Evolutionary conservation across 2,113 vertebrate genomes (phyloP).

Genomic region (Halcyon senegalensis): DNA sequence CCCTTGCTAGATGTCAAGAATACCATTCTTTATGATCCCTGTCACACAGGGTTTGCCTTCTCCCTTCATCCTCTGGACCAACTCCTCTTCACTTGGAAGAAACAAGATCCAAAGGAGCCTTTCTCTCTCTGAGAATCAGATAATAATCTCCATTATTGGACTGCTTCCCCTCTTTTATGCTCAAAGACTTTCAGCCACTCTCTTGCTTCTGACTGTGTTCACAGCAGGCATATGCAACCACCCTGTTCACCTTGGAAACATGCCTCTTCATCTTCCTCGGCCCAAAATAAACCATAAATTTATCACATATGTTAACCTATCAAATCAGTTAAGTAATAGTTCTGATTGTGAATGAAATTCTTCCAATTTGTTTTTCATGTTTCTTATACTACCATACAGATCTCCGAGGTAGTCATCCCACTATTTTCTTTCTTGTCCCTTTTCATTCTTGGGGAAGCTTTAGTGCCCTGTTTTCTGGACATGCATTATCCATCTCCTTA

Average conservation of each 20-base stretch:
- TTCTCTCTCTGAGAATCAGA: background rate
- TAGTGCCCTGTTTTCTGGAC: background rate
- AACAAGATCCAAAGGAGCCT: background rate
- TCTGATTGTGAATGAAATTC: background rate
- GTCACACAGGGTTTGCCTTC: background rate
- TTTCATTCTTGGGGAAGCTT: rapidly evolving
- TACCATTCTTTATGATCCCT: background rate
- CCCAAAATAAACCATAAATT: background rate
- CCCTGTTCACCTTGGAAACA: background rate
- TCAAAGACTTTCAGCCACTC: background rate
- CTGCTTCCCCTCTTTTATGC: background rate
- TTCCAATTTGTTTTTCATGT: background rate
- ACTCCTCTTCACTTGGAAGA: background rate
- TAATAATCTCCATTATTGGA: background rate
- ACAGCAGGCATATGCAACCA: background rate
- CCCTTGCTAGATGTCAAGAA: background rate
- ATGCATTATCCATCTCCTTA: background rate
- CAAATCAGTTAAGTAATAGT: background rate
- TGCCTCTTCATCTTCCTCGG: background rate
- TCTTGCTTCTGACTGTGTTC: background rate
- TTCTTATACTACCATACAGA: background rate
- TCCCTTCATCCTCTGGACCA: background rate
- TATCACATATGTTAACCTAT: background rate
- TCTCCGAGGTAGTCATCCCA: background rate
- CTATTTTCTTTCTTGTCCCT: background rate